These are phyloP conservation scores for Macrophya annulata DNA, from an alignment of 2,888 invertebrate species.

Conservation along the genomic window DNA sequence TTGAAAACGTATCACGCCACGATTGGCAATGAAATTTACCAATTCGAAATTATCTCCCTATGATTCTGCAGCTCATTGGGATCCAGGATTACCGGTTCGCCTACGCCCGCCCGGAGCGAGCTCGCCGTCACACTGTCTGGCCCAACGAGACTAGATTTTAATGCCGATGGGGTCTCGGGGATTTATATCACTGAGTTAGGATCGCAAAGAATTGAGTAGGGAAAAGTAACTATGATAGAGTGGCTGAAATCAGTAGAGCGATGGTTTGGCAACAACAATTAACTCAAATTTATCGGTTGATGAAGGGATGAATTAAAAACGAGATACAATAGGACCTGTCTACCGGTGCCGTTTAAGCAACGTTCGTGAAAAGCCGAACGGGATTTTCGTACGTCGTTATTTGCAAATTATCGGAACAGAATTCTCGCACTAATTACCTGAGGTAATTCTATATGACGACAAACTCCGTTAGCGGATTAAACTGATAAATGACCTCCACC, in stretches of 20 bases:
- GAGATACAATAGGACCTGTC: not conserved
- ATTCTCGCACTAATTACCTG: not conserved
- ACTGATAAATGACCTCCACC: slow-evolving; percentile 18
- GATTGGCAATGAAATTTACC: not conserved
- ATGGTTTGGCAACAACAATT: not conserved
- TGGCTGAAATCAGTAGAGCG: not conserved
- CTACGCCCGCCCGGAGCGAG: not conserved
- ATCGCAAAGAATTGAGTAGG: not conserved
- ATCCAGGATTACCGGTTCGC: not conserved
- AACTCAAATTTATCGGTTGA: not conserved
- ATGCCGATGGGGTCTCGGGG: not conserved
- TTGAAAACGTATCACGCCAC: not conserved
- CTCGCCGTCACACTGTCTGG: slow-evolving; percentile 29
- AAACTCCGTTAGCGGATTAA: not conserved
- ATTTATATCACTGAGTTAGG: not conserved
- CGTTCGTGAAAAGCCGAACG: not conserved
- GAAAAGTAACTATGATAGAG: not conserved
- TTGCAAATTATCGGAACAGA: not conserved
- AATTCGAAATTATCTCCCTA: not conserved
- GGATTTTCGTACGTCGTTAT: not conserved
- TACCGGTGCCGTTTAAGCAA: not conserved
- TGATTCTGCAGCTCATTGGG: not conserved
- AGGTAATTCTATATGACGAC: not conserved
- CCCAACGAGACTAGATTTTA: not conserved
- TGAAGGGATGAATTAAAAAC: not conserved